These are phyloP conservation scores for Danaus plexippus DNA, from an alignment of 1,140 invertebrate genomes.

Conservation along the genomic window DNA sequence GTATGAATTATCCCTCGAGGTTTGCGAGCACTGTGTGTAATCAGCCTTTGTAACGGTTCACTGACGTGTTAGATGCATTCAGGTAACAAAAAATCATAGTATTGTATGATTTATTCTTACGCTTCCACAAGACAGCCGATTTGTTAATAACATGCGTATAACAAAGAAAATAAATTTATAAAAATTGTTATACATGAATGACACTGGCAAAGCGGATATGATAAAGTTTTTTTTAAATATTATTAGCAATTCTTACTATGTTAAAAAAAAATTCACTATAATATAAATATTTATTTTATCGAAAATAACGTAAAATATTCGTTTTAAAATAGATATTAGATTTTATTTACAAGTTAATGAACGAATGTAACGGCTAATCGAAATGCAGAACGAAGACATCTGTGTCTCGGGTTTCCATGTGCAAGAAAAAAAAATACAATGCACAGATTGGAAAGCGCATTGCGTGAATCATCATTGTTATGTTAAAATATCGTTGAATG, in stretches of 20 bases:
- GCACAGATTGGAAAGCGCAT: slow-evolving; percentile 9
- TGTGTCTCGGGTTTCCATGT: slow-evolving; percentile 4
- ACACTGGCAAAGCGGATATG: no score
- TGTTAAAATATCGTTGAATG: background rate
- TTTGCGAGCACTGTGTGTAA: slow-evolving; percentile 21
- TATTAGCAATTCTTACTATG: no score
- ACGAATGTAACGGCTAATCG: slow-evolving; percentile 1
- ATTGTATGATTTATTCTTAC: no score
- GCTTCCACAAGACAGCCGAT: no score
- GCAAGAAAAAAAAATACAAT: slow-evolving; percentile 8
- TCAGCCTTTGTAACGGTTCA: slow-evolving; percentile 30
- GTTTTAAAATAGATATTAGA: background rate
- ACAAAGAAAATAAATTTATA: no score
- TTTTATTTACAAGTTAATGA: slow-evolving; percentile 3
- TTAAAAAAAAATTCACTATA: no score
- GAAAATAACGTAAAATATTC: no score
- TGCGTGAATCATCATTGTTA: slow-evolving; percentile 13
- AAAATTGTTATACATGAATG: no score
- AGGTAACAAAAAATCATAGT: no score
- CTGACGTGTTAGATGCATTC: slow-evolving; percentile 19
- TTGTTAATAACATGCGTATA: no score
- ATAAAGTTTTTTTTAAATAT: no score
- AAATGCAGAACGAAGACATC: slow-evolving; percentile 6
- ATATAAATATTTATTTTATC: no score
- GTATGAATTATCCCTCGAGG: slow-evolving; percentile 10